phyloP scores from a whole-genome alignment of 2,113 vertebrate genomes.

The Neomonachus schauinslandi region DNA sequence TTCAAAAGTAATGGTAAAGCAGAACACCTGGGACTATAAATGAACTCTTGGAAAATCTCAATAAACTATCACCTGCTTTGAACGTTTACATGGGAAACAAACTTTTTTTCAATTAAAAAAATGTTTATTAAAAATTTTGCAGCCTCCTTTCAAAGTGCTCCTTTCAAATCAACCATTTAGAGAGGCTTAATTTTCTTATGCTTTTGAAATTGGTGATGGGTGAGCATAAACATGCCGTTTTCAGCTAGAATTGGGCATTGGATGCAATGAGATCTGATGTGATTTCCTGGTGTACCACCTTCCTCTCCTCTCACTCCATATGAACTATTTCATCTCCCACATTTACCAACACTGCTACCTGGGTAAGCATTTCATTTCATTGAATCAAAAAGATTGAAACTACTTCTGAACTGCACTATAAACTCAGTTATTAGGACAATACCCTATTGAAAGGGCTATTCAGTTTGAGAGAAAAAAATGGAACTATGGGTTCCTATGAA shows the following conservation, averaged over 20 bases:
- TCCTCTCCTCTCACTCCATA: neutral
- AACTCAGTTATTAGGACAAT: neutral
- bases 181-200: conserved; percentile 3
- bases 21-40: neutral
- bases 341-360: neutral
- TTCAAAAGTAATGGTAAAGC: neutral
- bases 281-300: neutral
- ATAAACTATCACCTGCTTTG: neutral
- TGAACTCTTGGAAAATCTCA: neutral
- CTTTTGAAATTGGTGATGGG: neutral
- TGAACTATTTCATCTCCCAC: neutral
- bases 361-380: neutral
- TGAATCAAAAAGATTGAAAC: conserved; percentile 19
- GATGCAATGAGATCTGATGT: neutral
- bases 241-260: neutral
- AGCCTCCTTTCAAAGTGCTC: conserved; percentile 1
- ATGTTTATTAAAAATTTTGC: neutral
- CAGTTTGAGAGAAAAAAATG: neutral
- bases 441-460: neutral
- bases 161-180: conserved; percentile 38
- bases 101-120: conserved; percentile 6
- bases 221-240: neutral
- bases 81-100: conserved; percentile 35
- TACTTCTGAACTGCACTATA: neutral
- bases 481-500: neutral